A percentile compares a stretch with the other conserved stretches of the same genome.
Evolutionary conservation across 2,113 vertebrate species (phyloP).

Genomic region (Macquaria australasica): DNA sequence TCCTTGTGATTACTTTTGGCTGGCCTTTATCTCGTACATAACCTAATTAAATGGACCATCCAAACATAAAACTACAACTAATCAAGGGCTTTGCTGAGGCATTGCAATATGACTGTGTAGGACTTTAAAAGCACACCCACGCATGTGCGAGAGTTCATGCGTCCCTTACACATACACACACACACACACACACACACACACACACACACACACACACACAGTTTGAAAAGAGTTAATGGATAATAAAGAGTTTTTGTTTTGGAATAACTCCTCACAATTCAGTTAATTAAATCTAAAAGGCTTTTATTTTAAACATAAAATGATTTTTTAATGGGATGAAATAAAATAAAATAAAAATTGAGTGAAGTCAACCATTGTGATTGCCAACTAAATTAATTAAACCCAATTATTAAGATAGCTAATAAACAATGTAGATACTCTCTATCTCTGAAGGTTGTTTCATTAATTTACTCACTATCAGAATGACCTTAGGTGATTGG

Average conservation of each 20-base stretch:
- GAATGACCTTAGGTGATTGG: neutral
- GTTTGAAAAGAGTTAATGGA: slow-evolving; percentile 30
- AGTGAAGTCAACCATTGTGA: slow-evolving; percentile 9
- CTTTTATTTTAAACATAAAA: slow-evolving; percentile 15
- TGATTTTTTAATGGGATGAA: neutral
- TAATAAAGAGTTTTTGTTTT: slow-evolving; percentile 34
- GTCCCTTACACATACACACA: neutral
- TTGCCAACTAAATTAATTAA: slow-evolving; percentile 26
- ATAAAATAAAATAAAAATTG: neutral
- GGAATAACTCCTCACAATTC: slow-evolving; percentile 14
- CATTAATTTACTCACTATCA: slow-evolving; percentile 16
- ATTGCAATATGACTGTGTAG: slow-evolving; percentile 50
- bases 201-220: slow-evolving; percentile 7
- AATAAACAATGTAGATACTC: neutral
- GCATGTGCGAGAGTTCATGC: slow-evolving; percentile 28
- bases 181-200: neutral
- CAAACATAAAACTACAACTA: slow-evolving; percentile 82
- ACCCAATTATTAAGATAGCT: slow-evolving; percentile 8
- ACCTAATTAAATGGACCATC: slow-evolving; percentile 85
- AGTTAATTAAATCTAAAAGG: slow-evolving; percentile 35
- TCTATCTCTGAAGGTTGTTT: slow-evolving; percentile 20
- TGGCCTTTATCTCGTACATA: slow-evolving; percentile 82
- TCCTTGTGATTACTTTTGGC: slow-evolving; percentile 86
- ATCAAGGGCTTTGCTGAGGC: slow-evolving; percentile 80
- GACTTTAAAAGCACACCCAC: slow-evolving; percentile 65